A percentile compares a stretch with the other conserved stretches of the same genome.
Conservation (phyloP, 2,797 vertebrate genomes). For the Phoebastria nigripes region DNA sequence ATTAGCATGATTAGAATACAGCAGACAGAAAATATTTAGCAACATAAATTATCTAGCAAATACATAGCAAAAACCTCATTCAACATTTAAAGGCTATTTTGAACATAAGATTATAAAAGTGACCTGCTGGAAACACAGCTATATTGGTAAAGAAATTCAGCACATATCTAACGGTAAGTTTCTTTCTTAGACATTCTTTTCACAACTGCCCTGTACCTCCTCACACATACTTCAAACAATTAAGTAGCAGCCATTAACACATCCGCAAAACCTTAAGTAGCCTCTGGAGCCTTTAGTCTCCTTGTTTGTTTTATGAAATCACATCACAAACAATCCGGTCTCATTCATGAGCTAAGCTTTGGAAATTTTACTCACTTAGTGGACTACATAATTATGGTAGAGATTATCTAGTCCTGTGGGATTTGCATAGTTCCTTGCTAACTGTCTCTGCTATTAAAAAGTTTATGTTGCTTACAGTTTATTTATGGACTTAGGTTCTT, state of each 20-base stretch:
- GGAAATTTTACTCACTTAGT: background rate
- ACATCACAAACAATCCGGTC: background rate
- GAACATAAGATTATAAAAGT: background rate
- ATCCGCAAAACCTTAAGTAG: constrained; percentile 16
- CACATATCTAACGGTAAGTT: background rate
- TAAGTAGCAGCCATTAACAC: background rate
- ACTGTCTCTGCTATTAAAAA: background rate
- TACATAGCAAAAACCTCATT: background rate
- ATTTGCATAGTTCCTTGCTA: background rate
- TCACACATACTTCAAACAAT: background rate
- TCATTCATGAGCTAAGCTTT: background rate
- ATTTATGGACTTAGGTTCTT: background rate
- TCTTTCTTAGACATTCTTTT: background rate
- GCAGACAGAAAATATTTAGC: background rate
- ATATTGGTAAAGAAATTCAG: background rate
- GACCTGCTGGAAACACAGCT: background rate
- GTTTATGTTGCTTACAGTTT: background rate
- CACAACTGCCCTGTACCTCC: background rate
- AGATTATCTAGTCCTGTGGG: background rate
- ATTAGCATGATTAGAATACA: background rate
- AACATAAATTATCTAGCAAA: background rate
- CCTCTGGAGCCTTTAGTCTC: background rate
- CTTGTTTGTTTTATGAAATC: constrained; percentile 26
- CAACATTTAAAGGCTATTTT: background rate
- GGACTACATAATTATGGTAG: background rate